phyloP scores from a whole-genome alignment of 23 tunicate genomes.

The Styela clava region DNA sequence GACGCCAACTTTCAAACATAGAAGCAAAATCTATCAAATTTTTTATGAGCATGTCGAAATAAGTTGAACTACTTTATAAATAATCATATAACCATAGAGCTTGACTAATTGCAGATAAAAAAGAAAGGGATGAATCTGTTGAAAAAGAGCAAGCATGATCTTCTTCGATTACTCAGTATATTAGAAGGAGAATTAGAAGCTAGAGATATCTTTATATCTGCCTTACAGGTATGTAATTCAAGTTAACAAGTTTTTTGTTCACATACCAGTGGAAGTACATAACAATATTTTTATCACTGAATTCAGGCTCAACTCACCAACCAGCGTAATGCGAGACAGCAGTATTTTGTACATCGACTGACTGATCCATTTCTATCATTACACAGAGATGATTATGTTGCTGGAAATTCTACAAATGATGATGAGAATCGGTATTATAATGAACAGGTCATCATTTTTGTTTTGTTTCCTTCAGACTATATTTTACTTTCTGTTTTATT shows the following conservation, averaged over 20 bases:
- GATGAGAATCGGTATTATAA: neutral
- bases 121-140: conserved; percentile 50
- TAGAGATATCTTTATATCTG: conserved; percentile 61
- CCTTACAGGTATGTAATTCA: conserved; percentile 48
- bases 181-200: conserved; percentile 91
- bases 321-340: conserved; percentile 22
- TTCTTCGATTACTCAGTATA: conserved; percentile 72
- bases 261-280: neutral
- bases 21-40: too few species aligned
- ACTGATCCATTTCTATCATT: conserved; percentile 72
- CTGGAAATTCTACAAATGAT: conserved; percentile 26
- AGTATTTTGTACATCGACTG: conserved; percentile 60
- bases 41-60: too few species aligned
- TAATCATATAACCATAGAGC: too few species aligned
- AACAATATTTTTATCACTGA: neutral
- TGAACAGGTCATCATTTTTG: neutral
- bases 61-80: too few species aligned
- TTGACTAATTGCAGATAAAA: conserved; percentile 16
- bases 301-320: conserved; percentile 46
- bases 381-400: conserved; percentile 55
- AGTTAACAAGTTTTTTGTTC: neutral
- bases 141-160: conserved; percentile 61
- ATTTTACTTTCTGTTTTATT: neutral
- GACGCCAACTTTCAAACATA: too few species aligned
- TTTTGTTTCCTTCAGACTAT: neutral